Percentiles rank a stretch among this genome's conserved stretches.
phyloP scores from a whole-genome alignment of 2,797 vertebrate species.

The Heterohyrax brucei region DNA sequence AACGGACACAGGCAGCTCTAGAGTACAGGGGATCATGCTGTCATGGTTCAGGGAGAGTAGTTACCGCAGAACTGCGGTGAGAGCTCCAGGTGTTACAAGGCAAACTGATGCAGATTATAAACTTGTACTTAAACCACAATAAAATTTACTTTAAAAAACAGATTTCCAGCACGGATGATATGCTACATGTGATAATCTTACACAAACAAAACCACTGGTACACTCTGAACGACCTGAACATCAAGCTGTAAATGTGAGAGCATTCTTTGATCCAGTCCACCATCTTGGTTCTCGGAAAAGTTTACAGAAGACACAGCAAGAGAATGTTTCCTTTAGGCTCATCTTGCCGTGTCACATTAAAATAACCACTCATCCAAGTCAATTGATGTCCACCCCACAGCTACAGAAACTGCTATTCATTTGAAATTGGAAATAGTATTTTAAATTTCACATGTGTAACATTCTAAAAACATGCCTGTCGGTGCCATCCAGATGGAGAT shows the following conservation, averaged over 20 bases:
- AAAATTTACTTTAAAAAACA: background rate
- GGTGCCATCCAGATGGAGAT: slow-evolving; percentile 1
- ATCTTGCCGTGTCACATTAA: background rate
- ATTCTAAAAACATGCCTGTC: slow-evolving; percentile 25
- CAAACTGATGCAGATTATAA: too few species aligned
- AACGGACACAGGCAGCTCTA: too few species aligned
- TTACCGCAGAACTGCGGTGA: too few species aligned
- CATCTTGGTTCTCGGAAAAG: background rate
- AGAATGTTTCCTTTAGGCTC: background rate
- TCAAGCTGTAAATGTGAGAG: background rate
- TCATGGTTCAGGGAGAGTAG: too few species aligned
- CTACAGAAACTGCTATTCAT: background rate
- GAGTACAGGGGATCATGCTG: too few species aligned
- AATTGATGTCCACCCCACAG: background rate
- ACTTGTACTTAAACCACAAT: too few species aligned
- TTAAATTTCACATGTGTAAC: background rate
- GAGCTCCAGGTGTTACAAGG: too few species aligned
- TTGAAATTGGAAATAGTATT: slow-evolving; percentile 36
- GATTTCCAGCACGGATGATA: background rate
- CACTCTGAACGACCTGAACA: background rate
- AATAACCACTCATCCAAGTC: background rate
- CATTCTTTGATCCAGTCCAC: background rate
- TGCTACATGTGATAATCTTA: background rate
- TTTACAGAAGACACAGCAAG: background rate
- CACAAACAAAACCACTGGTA: background rate